A percentile compares a stretch with the other conserved stretches of the same genome.
Conservation (phyloP, 37 sponge, comb jelly and placozoan species). For the Tethya wilhelma region DNA sequence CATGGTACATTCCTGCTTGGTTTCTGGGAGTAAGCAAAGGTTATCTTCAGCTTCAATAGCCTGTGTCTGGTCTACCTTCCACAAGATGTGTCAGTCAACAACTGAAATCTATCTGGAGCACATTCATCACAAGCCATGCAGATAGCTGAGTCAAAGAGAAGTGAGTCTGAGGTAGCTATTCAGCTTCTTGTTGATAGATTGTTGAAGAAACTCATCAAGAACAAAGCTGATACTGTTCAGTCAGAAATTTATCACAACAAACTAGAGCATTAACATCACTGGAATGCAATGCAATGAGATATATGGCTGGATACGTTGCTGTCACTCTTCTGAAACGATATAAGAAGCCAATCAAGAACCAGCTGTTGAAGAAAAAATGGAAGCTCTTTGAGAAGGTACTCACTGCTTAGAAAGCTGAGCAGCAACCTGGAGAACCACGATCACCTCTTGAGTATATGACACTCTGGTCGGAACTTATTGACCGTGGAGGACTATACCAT, state of each 20-base stretch:
- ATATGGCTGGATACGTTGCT: not conserved
- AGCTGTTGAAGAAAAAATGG: not conserved
- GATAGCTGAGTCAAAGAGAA: too few relatives aligned
- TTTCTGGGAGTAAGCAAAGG: too few relatives aligned
- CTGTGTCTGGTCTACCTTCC: too few relatives aligned
- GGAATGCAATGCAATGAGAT: not conserved
- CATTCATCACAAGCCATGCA: too few relatives aligned
- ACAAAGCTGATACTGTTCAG: too few relatives aligned
- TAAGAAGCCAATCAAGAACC: not conserved
- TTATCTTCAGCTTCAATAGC: too few relatives aligned
- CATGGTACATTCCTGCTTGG: too few relatives aligned
- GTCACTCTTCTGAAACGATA: not conserved
- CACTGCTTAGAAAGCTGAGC: not conserved
- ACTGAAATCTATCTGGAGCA: too few relatives aligned
- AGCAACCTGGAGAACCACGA: not conserved
- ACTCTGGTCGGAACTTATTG: constrained; percentile 17
- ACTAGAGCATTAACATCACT: not conserved
- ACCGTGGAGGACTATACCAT: constrained; percentile 10
- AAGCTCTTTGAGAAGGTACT: not conserved
- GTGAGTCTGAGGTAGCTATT: too few relatives aligned
- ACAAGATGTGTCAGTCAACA: too few relatives aligned
- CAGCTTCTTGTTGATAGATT: too few relatives aligned
- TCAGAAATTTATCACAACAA: not conserved
- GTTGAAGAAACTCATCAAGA: too few relatives aligned
- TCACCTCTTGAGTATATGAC: not conserved